Evolutionary conservation across 2,888 invertebrate species (phyloP).

Genomic region (Ennomos erosarius): DNA sequence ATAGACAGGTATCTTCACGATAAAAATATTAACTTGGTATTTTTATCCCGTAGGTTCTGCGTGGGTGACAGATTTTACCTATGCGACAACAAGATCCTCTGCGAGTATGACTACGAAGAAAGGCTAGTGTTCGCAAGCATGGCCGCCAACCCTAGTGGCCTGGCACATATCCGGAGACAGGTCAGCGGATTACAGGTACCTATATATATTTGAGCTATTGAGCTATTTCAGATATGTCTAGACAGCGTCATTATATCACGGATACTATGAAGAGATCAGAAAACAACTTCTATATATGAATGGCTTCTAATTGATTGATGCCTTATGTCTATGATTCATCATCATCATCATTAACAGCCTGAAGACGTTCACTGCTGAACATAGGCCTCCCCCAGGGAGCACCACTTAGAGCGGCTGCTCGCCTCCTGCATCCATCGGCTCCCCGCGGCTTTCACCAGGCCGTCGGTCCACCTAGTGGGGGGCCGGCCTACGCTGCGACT

Average conservation of each 20-base stretch:
- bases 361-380: too few species aligned
- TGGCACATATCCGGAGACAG: conserved; percentile 94
- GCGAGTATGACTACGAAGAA: conserved; percentile 97
- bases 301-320: conserved; percentile 53
- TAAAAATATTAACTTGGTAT: neutral
- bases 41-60: conserved; percentile 89
- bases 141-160: conserved; percentile 93
- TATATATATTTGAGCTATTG: conserved; percentile 32
- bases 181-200: conserved; percentile 88
- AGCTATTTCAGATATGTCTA: conserved; percentile 45
- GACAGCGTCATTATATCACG: conserved; percentile 34
- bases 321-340: too few species aligned
- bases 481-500: too few species aligned
- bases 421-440: too few species aligned
- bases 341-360: too few species aligned
- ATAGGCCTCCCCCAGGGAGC: too few species aligned
- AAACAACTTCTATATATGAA: conserved; percentile 11
- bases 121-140: conserved; percentile 95
- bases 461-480: too few species aligned
- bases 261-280: conserved; percentile 5
- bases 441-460: too few species aligned
- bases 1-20: too few species aligned
- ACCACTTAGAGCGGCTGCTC: too few species aligned
- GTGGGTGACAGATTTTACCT: conserved; percentile 97
- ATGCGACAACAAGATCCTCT: conserved; percentile 97